Percentiles rank a stretch among this genome's conserved stretches.
phyloP scores from a whole-genome alignment of 2,113 vertebrate species.

The Prionailurus viverrinus region DNA sequence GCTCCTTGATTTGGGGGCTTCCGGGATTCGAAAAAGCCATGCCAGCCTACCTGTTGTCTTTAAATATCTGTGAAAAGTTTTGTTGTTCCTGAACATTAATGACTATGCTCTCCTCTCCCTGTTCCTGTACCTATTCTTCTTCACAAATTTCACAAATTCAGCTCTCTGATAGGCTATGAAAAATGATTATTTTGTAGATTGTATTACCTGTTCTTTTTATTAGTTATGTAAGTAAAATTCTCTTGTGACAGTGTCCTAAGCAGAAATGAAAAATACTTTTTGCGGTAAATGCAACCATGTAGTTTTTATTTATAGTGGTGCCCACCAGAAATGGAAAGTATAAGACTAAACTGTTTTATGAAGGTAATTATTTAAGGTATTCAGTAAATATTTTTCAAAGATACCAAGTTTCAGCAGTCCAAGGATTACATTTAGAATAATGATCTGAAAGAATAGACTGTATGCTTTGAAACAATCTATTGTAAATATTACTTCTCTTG shows the following conservation, averaged over 20 bases:
- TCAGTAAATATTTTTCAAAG: conserved; percentile 5
- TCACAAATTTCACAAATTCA: not conserved
- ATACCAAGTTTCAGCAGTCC: not conserved
- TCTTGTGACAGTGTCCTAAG: not conserved
- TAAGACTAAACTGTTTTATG: not conserved
- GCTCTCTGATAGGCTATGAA: not conserved
- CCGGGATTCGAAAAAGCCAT: not conserved
- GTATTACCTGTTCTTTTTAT: not conserved
- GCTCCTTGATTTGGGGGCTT: not conserved
- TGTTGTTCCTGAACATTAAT: not conserved
- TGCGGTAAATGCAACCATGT: not conserved
- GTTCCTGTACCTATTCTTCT: not conserved
- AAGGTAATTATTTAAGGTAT: not conserved
- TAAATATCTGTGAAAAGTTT: not conserved
- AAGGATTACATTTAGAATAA: not conserved
- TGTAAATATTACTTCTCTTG: not conserved
- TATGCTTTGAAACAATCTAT: not conserved
- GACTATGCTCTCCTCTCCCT: not conserved
- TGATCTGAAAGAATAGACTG: not conserved
- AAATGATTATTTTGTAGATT: not conserved
- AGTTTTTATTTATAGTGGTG: not conserved
- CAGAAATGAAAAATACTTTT: not conserved
- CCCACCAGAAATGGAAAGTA: not conserved
- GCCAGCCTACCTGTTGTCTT: not conserved
- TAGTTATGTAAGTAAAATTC: not conserved